These are phyloP conservation scores for Basileuterus tristriatus DNA, from an alignment of 2,797 vertebrate species.

Conservation along the genomic window DNA sequence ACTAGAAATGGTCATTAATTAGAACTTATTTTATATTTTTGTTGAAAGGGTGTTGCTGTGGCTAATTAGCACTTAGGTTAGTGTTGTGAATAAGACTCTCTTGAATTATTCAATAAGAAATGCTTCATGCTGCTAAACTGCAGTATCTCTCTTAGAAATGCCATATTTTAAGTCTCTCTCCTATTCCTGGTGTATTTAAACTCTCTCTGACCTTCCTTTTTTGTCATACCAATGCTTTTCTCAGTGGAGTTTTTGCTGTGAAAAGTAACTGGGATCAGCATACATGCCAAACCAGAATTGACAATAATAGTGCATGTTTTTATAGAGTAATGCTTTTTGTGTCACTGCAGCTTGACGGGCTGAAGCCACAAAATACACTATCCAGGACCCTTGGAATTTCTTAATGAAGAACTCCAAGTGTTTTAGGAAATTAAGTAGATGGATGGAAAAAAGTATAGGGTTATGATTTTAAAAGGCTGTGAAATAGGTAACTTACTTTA, in stretches of 20 bases:
- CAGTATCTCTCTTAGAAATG: slow-evolving; percentile 4
- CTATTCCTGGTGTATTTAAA: slow-evolving; percentile 3
- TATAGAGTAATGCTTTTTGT: neutral
- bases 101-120: slow-evolving; percentile 36
- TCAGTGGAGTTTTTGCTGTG: neutral
- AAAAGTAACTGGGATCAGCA: neutral
- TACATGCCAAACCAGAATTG: neutral
- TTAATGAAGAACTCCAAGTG: neutral
- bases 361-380: neutral
- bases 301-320: neutral
- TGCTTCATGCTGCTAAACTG: neutral
- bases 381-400: neutral
- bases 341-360: neutral
- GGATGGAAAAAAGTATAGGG: neutral
- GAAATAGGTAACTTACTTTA: neutral
- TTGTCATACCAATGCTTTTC: neutral
- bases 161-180: neutral
- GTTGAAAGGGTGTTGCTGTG: slow-evolving; percentile 9
- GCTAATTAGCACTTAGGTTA: slow-evolving; percentile 26
- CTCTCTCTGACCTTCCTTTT: slow-evolving; percentile 42
- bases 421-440: neutral
- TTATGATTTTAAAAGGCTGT: neutral
- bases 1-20: neutral
- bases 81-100: neutral
- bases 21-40: slow-evolving; percentile 6